These are phyloP conservation scores for Alcedo quadribrachys DNA, from an alignment of 2,797 vertebrate species.

Conservation along the genomic window DNA sequence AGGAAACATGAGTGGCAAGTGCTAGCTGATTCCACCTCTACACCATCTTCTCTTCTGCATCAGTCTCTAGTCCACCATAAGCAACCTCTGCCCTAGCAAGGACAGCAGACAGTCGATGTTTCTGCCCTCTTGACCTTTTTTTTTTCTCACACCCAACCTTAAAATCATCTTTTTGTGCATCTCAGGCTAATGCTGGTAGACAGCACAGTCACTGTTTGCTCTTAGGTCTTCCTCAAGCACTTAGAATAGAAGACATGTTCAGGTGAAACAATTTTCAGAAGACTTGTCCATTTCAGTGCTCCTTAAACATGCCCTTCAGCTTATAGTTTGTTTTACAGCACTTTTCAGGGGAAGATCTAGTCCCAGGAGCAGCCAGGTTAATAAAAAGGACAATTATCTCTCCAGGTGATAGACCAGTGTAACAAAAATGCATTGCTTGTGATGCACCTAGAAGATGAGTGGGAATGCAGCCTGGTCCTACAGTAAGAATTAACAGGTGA, in stretches of 20 bases:
- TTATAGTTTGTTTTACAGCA: not conserved
- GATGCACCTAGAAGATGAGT: not conserved
- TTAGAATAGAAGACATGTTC: not conserved
- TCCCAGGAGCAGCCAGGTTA: not conserved
- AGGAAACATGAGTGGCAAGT: not conserved
- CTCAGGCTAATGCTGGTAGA: not conserved
- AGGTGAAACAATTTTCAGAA: not conserved
- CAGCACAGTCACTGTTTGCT: fast-evolving
- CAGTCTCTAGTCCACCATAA: not conserved
- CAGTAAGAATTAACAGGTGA: not conserved
- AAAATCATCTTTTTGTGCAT: not conserved
- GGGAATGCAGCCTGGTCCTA: not conserved
- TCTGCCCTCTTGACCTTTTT: not conserved
- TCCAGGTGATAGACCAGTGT: not conserved
- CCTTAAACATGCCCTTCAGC: not conserved
- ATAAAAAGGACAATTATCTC: not conserved
- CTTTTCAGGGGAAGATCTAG: not conserved
- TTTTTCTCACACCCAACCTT: not conserved
- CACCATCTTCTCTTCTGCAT: not conserved
- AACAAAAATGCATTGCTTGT: not conserved
- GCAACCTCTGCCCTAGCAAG: not conserved
- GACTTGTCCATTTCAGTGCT: not conserved
- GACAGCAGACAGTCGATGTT: not conserved
- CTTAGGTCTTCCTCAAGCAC: not conserved
- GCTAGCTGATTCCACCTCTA: not conserved